Base-by-base conservation (phyloP, 2,113 vertebrate species). In the Takifugu flavidus region DNA sequence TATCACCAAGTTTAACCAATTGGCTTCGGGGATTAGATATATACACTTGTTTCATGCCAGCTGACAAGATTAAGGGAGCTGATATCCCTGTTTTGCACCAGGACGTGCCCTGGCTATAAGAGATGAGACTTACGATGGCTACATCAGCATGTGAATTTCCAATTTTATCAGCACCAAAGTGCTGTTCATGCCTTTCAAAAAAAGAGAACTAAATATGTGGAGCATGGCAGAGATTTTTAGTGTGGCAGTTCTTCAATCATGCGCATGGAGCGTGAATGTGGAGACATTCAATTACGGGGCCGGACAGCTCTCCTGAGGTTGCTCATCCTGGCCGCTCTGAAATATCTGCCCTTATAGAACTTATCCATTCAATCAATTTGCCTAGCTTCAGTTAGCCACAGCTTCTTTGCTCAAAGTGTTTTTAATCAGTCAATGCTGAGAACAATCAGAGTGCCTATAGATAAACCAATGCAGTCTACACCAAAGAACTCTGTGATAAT, bases 261-360 rank as follows among this genome's bases (percentile, higher is more conserved):
- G 50, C 44, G 75, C 67, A 51, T 65, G 72, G 62, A 44, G 11
- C 6, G 6, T 63, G 52, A 80, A 59, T 61, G 62, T 57, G 74
- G 72, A 82, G 77, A 87, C 88, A 88, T 84, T 82, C 83, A 79
- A 91, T 91, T 91, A 89, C 87, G 90, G 87, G 89, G 79, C 85
- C 82, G 82, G 74, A 80, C 77, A 69, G 82, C 83, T 88, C 72
- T 83, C 82, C 59, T 56, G 46, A 70, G 79, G 62, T 63, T 26
- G 65, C 74, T 79, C 73, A 82, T 75, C 76, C 70, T 28, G 68
- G 70, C 78, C 71, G 76, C 61, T 27, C 62, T 80, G 15, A 82
- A 87, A 86, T 85, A 78, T 78, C 78, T 61, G 69, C 65, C 64
- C 49, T 55, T 82, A 71, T 84, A 78, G 78, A 79, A 74, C 82